Percentiles rank a stretch among this genome's conserved stretches.
Evolutionary conservation across 2,797 vertebrate genomes (phyloP).

Genomic region (Sebastes dallii): DNA sequence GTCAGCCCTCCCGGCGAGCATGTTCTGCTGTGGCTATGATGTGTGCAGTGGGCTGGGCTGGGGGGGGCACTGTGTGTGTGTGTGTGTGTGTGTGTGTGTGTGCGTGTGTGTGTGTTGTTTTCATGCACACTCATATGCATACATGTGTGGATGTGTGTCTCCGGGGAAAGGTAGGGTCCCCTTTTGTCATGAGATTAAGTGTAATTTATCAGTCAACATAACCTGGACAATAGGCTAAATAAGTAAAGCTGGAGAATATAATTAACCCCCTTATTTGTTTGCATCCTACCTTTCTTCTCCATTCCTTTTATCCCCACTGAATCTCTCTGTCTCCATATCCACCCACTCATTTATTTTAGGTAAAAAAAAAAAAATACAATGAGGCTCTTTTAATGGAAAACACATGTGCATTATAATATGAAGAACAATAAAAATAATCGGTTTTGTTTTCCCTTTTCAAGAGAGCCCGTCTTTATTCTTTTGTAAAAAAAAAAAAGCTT

Average conservation of each 20-base stretch:
- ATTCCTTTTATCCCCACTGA: constrained; percentile 3
- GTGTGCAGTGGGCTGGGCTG: background rate
- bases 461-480: background rate
- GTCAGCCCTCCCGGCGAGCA: constrained; percentile 56
- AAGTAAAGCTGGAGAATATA: constrained; percentile 23
- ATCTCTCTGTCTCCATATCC: constrained; percentile 8
- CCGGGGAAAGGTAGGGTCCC: background rate
- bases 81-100: background rate
- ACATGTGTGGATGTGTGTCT: constrained; percentile 1
- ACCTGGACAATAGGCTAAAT: constrained; percentile 16
- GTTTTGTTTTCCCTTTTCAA: constrained; percentile 34
- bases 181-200: constrained; percentile 20
- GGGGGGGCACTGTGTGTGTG: background rate
- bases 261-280: constrained; percentile 10
- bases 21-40: constrained; percentile 45
- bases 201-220: constrained; percentile 17
- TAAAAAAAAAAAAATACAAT: background rate
- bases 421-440: constrained; percentile 28
- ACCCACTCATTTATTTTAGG: constrained; percentile 10
- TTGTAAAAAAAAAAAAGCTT: background rate
- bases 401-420: constrained; percentile 24
- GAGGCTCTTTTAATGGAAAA: constrained; percentile 20
- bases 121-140: background rate
- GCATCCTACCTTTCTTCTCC: background rate
- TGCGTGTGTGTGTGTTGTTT: constrained; percentile 14